phyloP scores from a whole-genome alignment of 2,797 vertebrate genomes.

The Cossypha caffra region DNA sequence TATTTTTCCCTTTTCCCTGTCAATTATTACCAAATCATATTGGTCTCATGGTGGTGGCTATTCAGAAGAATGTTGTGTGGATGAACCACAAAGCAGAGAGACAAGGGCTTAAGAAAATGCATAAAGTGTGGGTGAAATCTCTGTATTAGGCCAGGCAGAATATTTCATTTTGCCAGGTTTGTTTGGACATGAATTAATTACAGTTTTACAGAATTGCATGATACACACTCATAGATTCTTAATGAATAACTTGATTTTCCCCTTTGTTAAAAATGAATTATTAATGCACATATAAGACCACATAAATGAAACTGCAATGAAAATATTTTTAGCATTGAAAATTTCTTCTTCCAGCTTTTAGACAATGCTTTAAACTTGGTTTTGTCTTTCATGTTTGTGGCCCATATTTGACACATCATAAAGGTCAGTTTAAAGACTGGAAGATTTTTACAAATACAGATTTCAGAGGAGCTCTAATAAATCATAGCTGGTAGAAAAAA shows the following conservation, averaged over 20 bases:
- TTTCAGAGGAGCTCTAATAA: not conserved
- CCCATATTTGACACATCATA: not conserved
- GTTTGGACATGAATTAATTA: not conserved
- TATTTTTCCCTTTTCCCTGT: not conserved
- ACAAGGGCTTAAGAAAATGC: not conserved
- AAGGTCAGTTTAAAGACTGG: not conserved
- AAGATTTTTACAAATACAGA: conserved; percentile 2
- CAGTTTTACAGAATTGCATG: not conserved
- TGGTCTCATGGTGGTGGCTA: not conserved
- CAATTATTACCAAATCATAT: not conserved
- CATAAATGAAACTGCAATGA: conserved; percentile 42
- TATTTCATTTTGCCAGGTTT: not conserved
- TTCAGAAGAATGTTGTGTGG: not conserved
- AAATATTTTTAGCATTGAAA: conserved; percentile 38
- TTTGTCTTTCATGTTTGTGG: conserved; percentile 21
- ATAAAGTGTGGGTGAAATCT: not conserved
- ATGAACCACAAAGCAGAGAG: not conserved
- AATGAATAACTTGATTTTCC: conserved; percentile 54
- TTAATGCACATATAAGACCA: conserved; percentile 34
- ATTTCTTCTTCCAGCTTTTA: conserved; percentile 53
- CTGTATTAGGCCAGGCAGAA: not conserved
- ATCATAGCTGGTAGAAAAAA: not conserved
- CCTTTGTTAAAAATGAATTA: conserved; percentile 49
- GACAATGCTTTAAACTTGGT: conserved; percentile 49
- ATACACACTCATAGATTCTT: not conserved